phyloP scores from a whole-genome alignment of 2,888 invertebrate genomes.

The Odontocolon sp. region DNA sequence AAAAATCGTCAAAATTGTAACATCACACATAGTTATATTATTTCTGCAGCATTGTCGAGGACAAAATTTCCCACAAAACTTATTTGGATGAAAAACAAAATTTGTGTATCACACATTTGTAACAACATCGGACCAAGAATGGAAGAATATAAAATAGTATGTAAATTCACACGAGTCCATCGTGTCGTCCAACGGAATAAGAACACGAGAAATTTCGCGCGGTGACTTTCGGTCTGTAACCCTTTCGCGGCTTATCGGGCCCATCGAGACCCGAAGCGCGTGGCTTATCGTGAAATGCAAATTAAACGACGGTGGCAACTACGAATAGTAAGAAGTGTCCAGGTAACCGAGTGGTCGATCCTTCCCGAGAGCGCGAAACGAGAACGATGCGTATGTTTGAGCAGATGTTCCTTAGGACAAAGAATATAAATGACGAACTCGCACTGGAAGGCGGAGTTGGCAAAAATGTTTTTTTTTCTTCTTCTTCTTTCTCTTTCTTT shows the following conservation, averaged over 20 bases:
- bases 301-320: conserved; percentile 61
- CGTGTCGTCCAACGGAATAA: not conserved
- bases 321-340: conserved; percentile 67
- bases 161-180: not conserved
- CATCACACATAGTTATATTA: not conserved
- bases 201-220: conserved; percentile 57
- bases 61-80: not conserved
- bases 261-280: conserved; percentile 27
- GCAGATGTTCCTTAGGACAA: conserved; percentile 63
- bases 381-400: conserved; percentile 35
- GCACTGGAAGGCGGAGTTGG: not conserved
- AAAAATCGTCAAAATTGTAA: not conserved
- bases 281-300: conserved; percentile 67
- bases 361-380: conserved; percentile 21
- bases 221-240: conserved; percentile 55
- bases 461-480: not conserved
- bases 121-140: not conserved
- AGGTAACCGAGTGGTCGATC: conserved; percentile 59
- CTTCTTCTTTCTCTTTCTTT: not conserved
- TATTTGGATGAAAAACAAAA: too few species aligned
- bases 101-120: too few species aligned
- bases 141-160: not conserved
- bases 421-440: conserved; percentile 27
- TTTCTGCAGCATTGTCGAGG: not conserved
- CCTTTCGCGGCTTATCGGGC: conserved; percentile 30